Base-by-base conservation (phyloP, 2,888 invertebrate genomes). In the Gastrophysa polygoni region DNA sequence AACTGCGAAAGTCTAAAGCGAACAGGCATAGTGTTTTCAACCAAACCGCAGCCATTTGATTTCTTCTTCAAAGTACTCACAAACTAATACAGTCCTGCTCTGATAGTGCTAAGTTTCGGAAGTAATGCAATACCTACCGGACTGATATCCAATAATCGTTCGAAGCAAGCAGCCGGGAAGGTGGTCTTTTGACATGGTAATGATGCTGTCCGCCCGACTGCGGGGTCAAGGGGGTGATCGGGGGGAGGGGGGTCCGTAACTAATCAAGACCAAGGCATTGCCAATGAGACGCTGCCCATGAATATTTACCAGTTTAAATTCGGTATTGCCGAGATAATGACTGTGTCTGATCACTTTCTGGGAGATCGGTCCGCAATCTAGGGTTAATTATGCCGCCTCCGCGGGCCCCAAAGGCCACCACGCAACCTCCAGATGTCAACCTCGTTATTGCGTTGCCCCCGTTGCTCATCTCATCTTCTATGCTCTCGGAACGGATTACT, bases 251-350 rank as follows among this genome's bases (percentile, higher is more conserved):
- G 61, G 56, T 57, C 61, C 69, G 68, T 70, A 70, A 71, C 75
- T 75, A 77, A 77, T 77, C 76, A 77, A 77, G 74, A 69, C 70
- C 73, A 64, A 59, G 56, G 65, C 66, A 67, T 60, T 57, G 61
- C 70, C 75, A 71, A 76, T 75, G 76, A 77, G 75, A 74, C 71
- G 72, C 74, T 84, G 65, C 91, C 91, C 79, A 89, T 80, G 80
- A 80, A 79, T 80, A 80, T 80, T 79, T 78, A 79, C 77, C 70
- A 78, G 77, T 75, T 78, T 14, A 14, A 79, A 79, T 79, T 77
- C 76, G 73, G 76, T 77, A 78, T 78, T 76, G 77, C 74, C 64
- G 69, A 75, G 77, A 76, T 78, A 78, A 78, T 78, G 77, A 78
- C 75, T 72, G 70, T 77, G 78, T 78, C 75, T 76, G 76, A 74